phyloP scores from a whole-genome alignment of 2,113 vertebrate genomes.

The chimpanzee (Pan troglodytes) region NHGRI_mPanTro3-v2.1_pri NC_072398.2:116348501-116349000 shows the following conservation, averaged over 20 bases:
- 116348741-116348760: neutral
- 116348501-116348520: constrained; percentile 71
- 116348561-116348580: constrained; percentile 42
- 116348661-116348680: neutral
- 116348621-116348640: constrained; percentile 26
- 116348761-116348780: neutral
- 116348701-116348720: neutral
- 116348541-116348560: constrained; percentile 51
- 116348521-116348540: constrained; percentile 60
- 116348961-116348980: no score
- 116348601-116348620: constrained; percentile 43
- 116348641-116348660: neutral
- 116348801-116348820: neutral
- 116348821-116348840: neutral
- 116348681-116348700: neutral
- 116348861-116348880: no score
- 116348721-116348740: neutral
- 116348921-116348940: no score
- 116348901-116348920: no score
- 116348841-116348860: no score
- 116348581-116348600: constrained; percentile 36
- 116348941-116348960: no score
- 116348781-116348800: neutral
- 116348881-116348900: no score
- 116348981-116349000: no score